Percentiles rank a stretch among this genome's conserved stretches.
Conservation (phyloP, 1,140 invertebrate species). For the Drosophila biarmipes region DNA sequence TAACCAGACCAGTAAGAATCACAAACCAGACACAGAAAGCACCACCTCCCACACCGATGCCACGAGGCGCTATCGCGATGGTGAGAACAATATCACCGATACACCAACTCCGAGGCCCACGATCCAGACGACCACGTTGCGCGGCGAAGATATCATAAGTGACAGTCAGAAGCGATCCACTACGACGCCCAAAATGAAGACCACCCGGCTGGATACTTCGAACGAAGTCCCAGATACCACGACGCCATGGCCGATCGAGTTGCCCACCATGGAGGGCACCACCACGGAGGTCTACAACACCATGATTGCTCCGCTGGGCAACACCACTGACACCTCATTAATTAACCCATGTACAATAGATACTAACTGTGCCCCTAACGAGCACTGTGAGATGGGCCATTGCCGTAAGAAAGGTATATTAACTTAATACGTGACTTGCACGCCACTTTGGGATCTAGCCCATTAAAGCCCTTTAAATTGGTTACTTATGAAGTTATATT, state of each 20-base stretch:
- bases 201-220: slow-evolving; percentile 78
- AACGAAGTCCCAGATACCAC: slow-evolving; percentile 72
- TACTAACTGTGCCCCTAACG: slow-evolving; percentile 85
- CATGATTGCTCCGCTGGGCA: slow-evolving; percentile 44
- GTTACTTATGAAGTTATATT: not conserved
- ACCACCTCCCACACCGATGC: slow-evolving; percentile 74
- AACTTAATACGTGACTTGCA: slow-evolving; percentile 30
- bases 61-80: slow-evolving; percentile 78
- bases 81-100: slow-evolving; percentile 83
- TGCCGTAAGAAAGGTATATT: slow-evolving; percentile 86
- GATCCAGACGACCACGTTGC: slow-evolving; percentile 58
- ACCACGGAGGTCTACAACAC: slow-evolving; percentile 63
- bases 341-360: slow-evolving; percentile 84
- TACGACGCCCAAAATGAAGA: slow-evolving; percentile 79
- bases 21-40: slow-evolving; percentile 41
- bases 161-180: slow-evolving; percentile 57
- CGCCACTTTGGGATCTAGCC: slow-evolving; percentile 45
- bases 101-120: slow-evolving; percentile 57
- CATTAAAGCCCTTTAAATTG: not conserved
- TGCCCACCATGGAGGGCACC: slow-evolving; percentile 75
- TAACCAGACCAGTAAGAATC: slow-evolving; percentile 70
- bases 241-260: slow-evolving; percentile 72
- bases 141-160: slow-evolving; percentile 56
- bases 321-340: slow-evolving; percentile 69
- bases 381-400: slow-evolving; percentile 86